Evolutionary conservation across 2,797 vertebrate species (phyloP), one percentile per base, ranked within the genome.

Genomic region (Sphenodon punctatus): DNA sequence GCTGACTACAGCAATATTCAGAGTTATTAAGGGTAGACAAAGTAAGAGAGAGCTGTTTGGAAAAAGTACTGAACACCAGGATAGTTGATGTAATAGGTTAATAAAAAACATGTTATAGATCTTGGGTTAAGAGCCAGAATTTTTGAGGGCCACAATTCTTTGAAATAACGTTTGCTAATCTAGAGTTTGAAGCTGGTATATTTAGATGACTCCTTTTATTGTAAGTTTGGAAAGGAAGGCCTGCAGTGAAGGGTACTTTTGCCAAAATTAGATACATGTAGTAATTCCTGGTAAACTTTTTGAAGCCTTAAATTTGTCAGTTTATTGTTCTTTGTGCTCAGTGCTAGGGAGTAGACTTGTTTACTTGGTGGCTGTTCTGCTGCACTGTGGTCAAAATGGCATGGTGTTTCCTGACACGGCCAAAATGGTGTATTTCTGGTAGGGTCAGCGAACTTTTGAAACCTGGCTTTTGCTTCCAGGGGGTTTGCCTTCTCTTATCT

Each of bases 321-420:
- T 67, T 64, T 58, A 38, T 60, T 20, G 0, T 19, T 10, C 17
- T 27, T 39, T 51, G 11, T 49, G 23, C 51, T 71, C 36, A 55
- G 23, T 76, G 36, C 39, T 64, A 67, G 65, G 64, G 58, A n/a
- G 34, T 72, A 58, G n/a, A 23, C 61, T 79, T 89, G 67, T 84
- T 88, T 89, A 75, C 70, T 90, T 88, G 89, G 86, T 90, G 51
- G n/a, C n/a, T n/a, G n/a, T n/a, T n/a, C n/a, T n/a, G n/a, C n/a
- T n/a, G n/a, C n/a, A n/a, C n/a, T n/a, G n/a, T n/a, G n/a, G n/a
- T n/a, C n/a, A n/a, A n/a, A n/a, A n/a, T n/a, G n/a, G n/a, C n/a
- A n/a, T n/a, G n/a, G n/a, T n/a, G n/a, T n/a, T n/a, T n/a, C n/a
- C n/a, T 86, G 78, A 83, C 78, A 75, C 75, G 80, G 73, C 88